A percentile compares a stretch with the other conserved stretches of the same genome.
These are phyloP conservation scores for Antheraea mylitta DNA, from an alignment of 1,140 invertebrate genomes.

Conservation along the genomic window DNA sequence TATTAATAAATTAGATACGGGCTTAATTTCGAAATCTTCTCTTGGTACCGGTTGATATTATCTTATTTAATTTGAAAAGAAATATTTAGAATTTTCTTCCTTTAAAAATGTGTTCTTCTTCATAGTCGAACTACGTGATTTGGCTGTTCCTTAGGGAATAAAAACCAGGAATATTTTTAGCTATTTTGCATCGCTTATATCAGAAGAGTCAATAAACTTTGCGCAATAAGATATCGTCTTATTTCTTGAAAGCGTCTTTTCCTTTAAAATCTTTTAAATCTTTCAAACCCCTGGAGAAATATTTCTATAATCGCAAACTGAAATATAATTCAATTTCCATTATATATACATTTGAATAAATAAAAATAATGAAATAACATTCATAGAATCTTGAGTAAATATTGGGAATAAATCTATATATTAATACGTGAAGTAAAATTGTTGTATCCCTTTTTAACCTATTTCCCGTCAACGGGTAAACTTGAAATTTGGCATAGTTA, in stretches of 20 bases:
- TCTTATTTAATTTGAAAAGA: not conserved
- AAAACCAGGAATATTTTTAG: slow-evolving; percentile 9
- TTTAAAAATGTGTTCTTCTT: not conserved
- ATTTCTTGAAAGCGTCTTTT: not conserved
- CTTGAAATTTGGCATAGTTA: too few species aligned
- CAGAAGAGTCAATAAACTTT: not conserved
- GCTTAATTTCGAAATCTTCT: too few species aligned
- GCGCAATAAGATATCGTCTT: slow-evolving; percentile 6
- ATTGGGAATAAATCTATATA: too few species aligned
- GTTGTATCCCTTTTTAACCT: too few species aligned
- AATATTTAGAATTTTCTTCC: not conserved
- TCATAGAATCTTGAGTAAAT: too few species aligned
- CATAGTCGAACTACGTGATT: not conserved
- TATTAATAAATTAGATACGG: too few species aligned
- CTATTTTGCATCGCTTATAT: slow-evolving; percentile 1
- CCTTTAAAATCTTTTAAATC: not conserved
- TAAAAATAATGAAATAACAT: too few species aligned
- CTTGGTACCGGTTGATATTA: too few species aligned
- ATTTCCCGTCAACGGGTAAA: too few species aligned
- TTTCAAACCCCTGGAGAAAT: not conserved
- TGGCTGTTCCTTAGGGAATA: not conserved
- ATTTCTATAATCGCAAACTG: not conserved
- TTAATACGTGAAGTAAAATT: too few species aligned
- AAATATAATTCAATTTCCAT: not conserved
- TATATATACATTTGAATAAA: too few species aligned